phyloP scores from a whole-genome alignment of 2,797 vertebrate species.

The Alfaro cultratus region DNA sequence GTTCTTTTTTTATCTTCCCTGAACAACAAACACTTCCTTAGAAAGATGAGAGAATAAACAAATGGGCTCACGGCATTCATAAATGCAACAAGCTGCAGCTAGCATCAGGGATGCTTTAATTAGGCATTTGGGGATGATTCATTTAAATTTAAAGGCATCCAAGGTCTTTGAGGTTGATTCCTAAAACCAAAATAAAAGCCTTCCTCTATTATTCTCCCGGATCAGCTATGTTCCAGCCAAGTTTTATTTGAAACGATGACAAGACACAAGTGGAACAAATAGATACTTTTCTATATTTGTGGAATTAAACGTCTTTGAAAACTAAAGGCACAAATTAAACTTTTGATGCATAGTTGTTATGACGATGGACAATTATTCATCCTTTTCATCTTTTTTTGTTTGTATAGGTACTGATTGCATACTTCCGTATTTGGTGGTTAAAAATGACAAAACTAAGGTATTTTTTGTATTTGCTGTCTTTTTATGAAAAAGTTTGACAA shows the following conservation, averaged over 20 bases:
- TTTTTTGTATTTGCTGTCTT: neutral
- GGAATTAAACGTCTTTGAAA: slow-evolving; percentile 33
- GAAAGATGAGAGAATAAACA: slow-evolving; percentile 53
- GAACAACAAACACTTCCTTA: slow-evolving; percentile 60
- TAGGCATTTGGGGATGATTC: slow-evolving; percentile 58
- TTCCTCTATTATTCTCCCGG: slow-evolving; percentile 30
- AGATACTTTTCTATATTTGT: slow-evolving; percentile 29
- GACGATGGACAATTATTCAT: neutral
- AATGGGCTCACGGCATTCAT: slow-evolving; percentile 63
- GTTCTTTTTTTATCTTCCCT: slow-evolving; percentile 64
- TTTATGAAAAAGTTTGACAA: neutral
- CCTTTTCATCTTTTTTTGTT: neutral
- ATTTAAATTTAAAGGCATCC: slow-evolving; percentile 38
- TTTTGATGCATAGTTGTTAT: neutral
- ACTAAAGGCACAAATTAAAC: neutral
- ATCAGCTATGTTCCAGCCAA: slow-evolving; percentile 34
- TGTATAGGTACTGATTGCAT: neutral
- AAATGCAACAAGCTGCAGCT: slow-evolving; percentile 49
- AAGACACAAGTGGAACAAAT: slow-evolving; percentile 24
- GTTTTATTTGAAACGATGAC: slow-evolving; percentile 45
- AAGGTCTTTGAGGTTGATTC: slow-evolving; percentile 26
- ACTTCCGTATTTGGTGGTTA: neutral
- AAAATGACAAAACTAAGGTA: neutral
- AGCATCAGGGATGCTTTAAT: slow-evolving; percentile 62
- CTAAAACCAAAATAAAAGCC: slow-evolving; percentile 26